Conservation (phyloP, 2,113 vertebrate species). For the Syrmaticus mikado region DNA sequence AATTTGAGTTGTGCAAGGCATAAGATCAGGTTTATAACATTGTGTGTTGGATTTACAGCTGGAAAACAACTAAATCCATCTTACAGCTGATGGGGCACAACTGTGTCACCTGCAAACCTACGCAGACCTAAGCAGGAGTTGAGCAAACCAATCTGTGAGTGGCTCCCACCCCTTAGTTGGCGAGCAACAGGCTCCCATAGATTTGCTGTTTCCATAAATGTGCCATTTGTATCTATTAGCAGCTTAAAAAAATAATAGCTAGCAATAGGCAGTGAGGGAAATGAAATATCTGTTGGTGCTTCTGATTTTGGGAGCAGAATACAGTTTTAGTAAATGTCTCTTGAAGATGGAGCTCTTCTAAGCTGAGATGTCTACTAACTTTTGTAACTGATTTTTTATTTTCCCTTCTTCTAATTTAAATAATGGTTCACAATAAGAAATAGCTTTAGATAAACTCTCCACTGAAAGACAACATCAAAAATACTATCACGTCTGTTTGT, state of each 20-base stretch:
- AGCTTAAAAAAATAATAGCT: neutral
- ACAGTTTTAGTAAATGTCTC: neutral
- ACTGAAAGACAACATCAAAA: neutral
- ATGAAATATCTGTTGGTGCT: neutral
- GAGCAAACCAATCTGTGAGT: neutral
- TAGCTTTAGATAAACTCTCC: neutral
- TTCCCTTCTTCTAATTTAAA: neutral
- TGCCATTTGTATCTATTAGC: fast-evolving
- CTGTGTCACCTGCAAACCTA: neutral
- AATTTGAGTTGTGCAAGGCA: neutral
- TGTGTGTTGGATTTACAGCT: neutral
- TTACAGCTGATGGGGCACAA: neutral
- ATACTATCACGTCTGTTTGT: neutral
- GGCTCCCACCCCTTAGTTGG: neutral
- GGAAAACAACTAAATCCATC: neutral
- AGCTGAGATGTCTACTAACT: neutral
- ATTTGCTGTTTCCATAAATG: neutral
- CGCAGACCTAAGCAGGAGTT: neutral
- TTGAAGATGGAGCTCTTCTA: neutral
- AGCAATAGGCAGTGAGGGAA: neutral
- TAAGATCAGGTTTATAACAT: neutral
- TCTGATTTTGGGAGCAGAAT: neutral
- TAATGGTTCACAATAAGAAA: neutral
- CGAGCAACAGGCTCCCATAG: neutral
- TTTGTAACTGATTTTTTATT: neutral